phyloP scores from a whole-genome alignment of 2,888 invertebrate species.

The Drosophila ustulata region DNA sequence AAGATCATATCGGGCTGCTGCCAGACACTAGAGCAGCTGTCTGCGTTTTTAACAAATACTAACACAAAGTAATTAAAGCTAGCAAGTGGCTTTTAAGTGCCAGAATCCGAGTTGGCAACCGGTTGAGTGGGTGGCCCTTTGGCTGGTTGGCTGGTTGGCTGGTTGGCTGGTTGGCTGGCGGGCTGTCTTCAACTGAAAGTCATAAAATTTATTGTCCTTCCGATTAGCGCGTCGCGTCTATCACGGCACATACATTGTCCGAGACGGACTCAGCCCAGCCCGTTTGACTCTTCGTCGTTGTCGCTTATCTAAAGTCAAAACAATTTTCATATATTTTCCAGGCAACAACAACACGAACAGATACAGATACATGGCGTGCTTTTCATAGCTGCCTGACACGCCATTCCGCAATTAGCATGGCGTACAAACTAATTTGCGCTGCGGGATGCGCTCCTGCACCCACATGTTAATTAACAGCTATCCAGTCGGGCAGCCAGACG shows the following conservation, averaged over 20 bases:
- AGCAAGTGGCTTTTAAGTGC: constrained; percentile 59
- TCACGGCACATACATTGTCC: constrained; percentile 61
- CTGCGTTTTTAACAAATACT: constrained; percentile 11
- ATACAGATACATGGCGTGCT: constrained; percentile 47
- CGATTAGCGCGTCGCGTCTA: constrained; percentile 67
- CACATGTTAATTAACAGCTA: constrained; percentile 77
- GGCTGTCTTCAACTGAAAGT: constrained; percentile 73
- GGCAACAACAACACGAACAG: constrained; percentile 13
- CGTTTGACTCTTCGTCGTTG: constrained; percentile 56
- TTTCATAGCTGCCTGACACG: constrained; percentile 82
- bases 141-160: constrained; percentile 12
- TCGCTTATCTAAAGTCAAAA: constrained; percentile 84
- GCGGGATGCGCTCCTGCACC: constrained; percentile 77
- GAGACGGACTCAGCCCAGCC: constrained; percentile 10
- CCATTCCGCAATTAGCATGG: constrained; percentile 83
- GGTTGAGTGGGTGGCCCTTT: neutral
- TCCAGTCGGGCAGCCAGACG: constrained; percentile 9
- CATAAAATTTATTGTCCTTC: constrained; percentile 81
- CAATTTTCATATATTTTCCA: constrained; percentile 83
- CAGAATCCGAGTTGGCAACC: constrained; percentile 8
- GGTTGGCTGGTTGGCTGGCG: constrained; percentile 4
- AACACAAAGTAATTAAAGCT: constrained; percentile 61
- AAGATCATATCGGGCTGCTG: constrained; percentile 45
- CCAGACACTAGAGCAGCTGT: constrained; percentile 68
- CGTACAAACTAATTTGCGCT: constrained; percentile 83